Conservation (phyloP, 2,888 invertebrate species). For the Lordiphosa andalusiaca region DNA sequence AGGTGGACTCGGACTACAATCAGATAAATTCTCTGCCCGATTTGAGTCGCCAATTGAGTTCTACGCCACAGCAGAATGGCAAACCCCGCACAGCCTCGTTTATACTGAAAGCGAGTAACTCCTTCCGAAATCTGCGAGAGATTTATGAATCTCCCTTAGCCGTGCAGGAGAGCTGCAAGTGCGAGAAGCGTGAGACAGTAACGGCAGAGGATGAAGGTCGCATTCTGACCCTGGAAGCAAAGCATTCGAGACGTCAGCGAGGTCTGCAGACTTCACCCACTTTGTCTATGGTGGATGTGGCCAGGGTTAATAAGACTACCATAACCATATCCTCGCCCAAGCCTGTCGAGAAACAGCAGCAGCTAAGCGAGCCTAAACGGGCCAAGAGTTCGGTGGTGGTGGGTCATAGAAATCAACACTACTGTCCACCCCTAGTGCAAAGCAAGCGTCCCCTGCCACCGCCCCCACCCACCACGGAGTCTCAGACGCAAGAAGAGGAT, state of each 20-base stretch:
- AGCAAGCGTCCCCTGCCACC: conserved; percentile 56
- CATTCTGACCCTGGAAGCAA: conserved; percentile 86
- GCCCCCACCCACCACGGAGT: conserved; percentile 38
- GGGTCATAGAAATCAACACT: conserved; percentile 45
- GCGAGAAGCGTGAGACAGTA: conserved; percentile 71
- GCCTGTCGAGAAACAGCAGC: conserved; percentile 19
- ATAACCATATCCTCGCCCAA: conserved; percentile 67
- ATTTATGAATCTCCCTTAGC: conserved; percentile 86
- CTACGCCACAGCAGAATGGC: conserved; percentile 18
- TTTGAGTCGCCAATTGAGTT: conserved; percentile 51
- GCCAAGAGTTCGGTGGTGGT: no score
- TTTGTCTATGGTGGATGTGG: conserved; percentile 70
- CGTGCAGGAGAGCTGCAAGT: conserved; percentile 77
- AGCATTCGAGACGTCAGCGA: conserved; percentile 88
- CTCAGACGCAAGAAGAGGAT: conserved; percentile 65
- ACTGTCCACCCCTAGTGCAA: conserved; percentile 52
- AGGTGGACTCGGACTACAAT: conserved; percentile 58
- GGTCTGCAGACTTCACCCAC: conserved; percentile 76
- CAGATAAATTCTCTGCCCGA: conserved; percentile 73
- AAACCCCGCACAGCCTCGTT: conserved; percentile 81
- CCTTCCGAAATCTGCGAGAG: conserved; percentile 87
- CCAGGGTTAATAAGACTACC: conserved; percentile 66
- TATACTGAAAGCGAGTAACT: conserved; percentile 85
- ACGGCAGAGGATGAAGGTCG: conserved; percentile 82
- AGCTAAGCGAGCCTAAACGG: background rate